A percentile compares a stretch with the other conserved stretches of the same genome.
These are phyloP conservation scores for Chaetops frenatus DNA, from an alignment of 2,113 vertebrate species.

Conservation along the genomic window DNA sequence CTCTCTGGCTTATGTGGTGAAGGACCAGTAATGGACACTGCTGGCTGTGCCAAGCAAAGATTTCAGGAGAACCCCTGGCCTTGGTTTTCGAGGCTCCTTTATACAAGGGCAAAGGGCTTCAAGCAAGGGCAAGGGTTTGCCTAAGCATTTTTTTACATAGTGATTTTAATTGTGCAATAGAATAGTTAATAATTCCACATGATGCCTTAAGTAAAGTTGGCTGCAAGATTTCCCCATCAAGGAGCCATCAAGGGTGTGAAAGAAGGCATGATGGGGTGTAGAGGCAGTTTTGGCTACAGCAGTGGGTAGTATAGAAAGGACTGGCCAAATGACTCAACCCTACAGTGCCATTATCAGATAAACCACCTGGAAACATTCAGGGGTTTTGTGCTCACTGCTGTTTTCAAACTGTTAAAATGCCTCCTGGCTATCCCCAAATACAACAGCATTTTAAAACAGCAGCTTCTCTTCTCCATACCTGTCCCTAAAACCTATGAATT, in stretches of 20 bases:
- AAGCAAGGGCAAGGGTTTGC: neutral
- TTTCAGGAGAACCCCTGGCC: neutral
- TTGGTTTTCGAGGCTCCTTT: neutral
- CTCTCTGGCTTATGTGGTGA: rapidly evolving
- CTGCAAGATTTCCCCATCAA: neutral
- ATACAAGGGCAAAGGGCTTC: neutral
- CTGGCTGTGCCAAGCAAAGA: neutral
- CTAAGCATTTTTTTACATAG: neutral
- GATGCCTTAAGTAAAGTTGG: neutral
- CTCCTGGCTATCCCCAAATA: neutral
- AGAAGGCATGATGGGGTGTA: neutral
- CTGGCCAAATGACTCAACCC: rapidly evolving
- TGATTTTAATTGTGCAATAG: neutral
- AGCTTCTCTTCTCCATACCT: neutral
- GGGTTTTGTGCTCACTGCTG: neutral
- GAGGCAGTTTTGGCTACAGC: neutral
- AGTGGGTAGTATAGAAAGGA: neutral
- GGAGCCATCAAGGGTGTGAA: neutral
- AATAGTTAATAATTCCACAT: neutral
- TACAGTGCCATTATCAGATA: neutral
- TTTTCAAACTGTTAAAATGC: neutral
- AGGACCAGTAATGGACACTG: rapidly evolving
- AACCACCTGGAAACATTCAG: neutral
- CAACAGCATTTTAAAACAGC: neutral
- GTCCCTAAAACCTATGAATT: neutral